Percentiles rank a stretch among this genome's conserved stretches.
Conservation (phyloP, 2,888 invertebrate genomes). For the Tineola bisselliella region DNA sequence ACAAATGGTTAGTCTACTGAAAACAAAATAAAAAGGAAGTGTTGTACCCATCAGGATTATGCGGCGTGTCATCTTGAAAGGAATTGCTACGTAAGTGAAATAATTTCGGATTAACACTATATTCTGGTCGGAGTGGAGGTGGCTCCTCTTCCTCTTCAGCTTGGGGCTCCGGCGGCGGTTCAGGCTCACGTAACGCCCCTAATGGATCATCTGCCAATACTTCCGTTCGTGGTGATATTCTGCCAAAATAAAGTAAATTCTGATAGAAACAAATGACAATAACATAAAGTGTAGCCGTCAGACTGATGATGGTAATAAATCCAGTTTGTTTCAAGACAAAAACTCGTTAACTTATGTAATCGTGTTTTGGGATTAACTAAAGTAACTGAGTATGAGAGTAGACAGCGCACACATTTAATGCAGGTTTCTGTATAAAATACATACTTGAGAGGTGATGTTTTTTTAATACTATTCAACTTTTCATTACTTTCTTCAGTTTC, state of each 20-base stretch:
- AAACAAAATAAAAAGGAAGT: constrained; percentile 28
- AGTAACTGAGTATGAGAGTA: no score
- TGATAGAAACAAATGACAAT: no score
- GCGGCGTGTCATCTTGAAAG: constrained; percentile 63
- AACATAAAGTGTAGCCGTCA: no score
- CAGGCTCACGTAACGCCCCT: constrained; percentile 74
- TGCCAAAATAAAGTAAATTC: constrained; percentile 27
- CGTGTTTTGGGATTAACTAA: no score
- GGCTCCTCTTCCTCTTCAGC: constrained; percentile 25
- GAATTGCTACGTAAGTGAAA: constrained; percentile 67
- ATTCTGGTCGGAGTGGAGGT: constrained; percentile 44
- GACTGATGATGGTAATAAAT: no score
- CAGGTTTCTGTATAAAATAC: constrained; percentile 18
- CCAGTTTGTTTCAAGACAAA: no score
- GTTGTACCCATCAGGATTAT: constrained; percentile 50
- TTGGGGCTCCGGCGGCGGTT: constrained; percentile 22
- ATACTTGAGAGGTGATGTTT: constrained; percentile 67
- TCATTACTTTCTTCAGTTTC: constrained; percentile 41
- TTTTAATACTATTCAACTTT: constrained; percentile 28
- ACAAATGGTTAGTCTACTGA: no score
- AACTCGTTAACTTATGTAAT: no score
- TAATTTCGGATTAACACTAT: constrained; percentile 75
- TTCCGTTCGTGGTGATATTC: constrained; percentile 80
- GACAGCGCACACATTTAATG: no score
- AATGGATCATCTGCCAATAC: constrained; percentile 93